Conservation (phyloP, 1,140 invertebrate genomes). For the Achroia grisella region DNA sequence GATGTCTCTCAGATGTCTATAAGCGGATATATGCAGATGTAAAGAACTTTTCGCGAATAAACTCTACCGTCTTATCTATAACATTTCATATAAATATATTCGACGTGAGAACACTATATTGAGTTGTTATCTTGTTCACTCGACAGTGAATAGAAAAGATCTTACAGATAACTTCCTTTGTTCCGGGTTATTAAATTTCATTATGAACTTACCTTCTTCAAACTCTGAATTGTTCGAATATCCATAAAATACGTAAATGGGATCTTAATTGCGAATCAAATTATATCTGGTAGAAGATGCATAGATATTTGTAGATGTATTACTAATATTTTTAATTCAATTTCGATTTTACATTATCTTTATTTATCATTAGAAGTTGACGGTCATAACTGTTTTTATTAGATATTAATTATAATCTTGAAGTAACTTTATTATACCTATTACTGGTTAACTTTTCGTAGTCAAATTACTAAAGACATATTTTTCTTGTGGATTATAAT, state of each 20-base stretch:
- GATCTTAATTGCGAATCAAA: conserved; percentile 41
- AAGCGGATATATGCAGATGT: conserved; percentile 2
- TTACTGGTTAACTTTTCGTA: too few relatives aligned
- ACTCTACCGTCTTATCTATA: too few relatives aligned
- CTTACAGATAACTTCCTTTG: conserved; percentile 14
- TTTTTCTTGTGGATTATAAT: too few relatives aligned
- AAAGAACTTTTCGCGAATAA: not conserved
- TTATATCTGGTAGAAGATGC: conserved; percentile 8
- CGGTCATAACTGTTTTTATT: too few relatives aligned
- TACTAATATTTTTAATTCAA: not conserved
- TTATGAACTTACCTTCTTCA: conserved; percentile 35
- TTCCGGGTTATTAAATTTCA: conserved; percentile 44
- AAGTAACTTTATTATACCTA: too few relatives aligned
- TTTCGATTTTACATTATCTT: not conserved
- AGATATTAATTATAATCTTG: too few relatives aligned
- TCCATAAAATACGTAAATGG: conserved; percentile 41
- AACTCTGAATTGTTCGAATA: conserved; percentile 35
- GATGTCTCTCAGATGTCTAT: conserved; percentile 4
- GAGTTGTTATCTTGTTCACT: not conserved
- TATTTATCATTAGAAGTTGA: not conserved
- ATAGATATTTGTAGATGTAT: not conserved
- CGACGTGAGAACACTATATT: not conserved
- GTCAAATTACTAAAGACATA: too few relatives aligned
- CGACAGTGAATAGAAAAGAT: not conserved
- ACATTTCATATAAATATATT: too few relatives aligned